These are phyloP conservation scores for Podotricha telesiphe DNA, from an alignment of 2,888 invertebrate species.

Conservation along the genomic window DNA sequence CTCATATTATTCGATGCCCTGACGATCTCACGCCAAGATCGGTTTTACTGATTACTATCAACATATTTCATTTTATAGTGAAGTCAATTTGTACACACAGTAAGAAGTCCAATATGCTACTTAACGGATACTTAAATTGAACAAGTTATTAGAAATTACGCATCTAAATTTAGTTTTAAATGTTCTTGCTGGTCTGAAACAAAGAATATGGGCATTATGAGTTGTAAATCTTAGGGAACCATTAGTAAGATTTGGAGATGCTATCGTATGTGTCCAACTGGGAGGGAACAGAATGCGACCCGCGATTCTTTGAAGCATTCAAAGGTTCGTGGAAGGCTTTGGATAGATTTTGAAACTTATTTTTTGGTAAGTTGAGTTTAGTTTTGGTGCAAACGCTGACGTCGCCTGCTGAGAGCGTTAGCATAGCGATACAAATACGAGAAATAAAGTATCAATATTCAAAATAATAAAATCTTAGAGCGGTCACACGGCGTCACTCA, in stretches of 20 bases:
- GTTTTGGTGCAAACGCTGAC: slow-evolving; percentile 46
- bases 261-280: slow-evolving; percentile 67
- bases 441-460: slow-evolving; percentile 82
- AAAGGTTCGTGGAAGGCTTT: slow-evolving; percentile 52
- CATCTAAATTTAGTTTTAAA: slow-evolving; percentile 30
- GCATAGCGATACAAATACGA: slow-evolving; percentile 74
- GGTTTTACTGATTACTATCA: slow-evolving; percentile 62
- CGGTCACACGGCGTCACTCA: slow-evolving; percentile 73
- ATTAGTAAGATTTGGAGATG: slow-evolving; percentile 61
- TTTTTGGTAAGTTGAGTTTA: slow-evolving; percentile 49
- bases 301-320: slow-evolving; percentile 72
- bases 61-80: slow-evolving; percentile 51
- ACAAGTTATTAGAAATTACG: slow-evolving; percentile 34
- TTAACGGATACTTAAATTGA: slow-evolving; percentile 25
- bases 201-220: slow-evolving; percentile 24
- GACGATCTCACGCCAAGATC: slow-evolving; percentile 61
- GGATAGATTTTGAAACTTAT: slow-evolving; percentile 54
- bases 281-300: slow-evolving; percentile 64
- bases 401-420: slow-evolving; percentile 79
- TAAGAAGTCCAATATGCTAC: slow-evolving; percentile 34
- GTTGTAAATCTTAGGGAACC: slow-evolving; percentile 43
- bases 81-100: slow-evolving; percentile 24
- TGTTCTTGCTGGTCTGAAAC: slow-evolving; percentile 23
- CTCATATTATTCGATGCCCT: slow-evolving; percentile 66
- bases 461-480: slow-evolving; percentile 81